Conservation (phyloP, 1,140 invertebrate species). For the Gryon sp. region DNA sequence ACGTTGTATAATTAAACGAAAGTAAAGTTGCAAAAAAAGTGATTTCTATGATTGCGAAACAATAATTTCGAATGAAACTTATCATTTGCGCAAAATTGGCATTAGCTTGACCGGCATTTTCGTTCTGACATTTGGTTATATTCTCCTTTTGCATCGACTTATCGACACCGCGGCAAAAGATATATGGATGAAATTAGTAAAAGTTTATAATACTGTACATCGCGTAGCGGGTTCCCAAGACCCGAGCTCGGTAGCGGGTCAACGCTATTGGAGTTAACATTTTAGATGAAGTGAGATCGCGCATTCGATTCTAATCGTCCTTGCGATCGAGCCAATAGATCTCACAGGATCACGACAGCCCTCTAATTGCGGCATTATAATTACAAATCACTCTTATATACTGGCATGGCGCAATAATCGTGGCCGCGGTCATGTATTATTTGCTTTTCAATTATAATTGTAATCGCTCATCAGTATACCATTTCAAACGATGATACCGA, state of each 20-base stretch:
- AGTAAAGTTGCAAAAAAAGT: too few relatives aligned
- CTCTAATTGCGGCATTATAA: conserved; percentile 78
- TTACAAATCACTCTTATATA: conserved; percentile 75
- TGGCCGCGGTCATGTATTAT: conserved; percentile 68
- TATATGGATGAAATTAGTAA: conserved; percentile 54
- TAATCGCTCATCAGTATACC: conserved; percentile 57
- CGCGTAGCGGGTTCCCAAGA: conserved; percentile 74
- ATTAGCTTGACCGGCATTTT: conserved; percentile 18
- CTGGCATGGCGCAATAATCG: conserved; percentile 70
- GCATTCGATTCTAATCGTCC: conserved; percentile 74
- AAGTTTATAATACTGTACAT: conserved; percentile 47
- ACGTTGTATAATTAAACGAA: too few relatives aligned
- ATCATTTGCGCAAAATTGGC: too few relatives aligned
- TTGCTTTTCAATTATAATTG: conserved; percentile 68
- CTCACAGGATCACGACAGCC: conserved; percentile 75
- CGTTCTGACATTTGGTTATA: conserved; percentile 35
- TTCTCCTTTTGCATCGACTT: conserved; percentile 27
- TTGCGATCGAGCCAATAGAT: conserved; percentile 72
- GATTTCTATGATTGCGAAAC: too few relatives aligned
- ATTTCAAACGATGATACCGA: conserved; percentile 21
- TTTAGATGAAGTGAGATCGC: conserved; percentile 74
- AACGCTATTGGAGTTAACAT: conserved; percentile 72
- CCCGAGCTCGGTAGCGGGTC: conserved; percentile 66
- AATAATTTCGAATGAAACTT: too few relatives aligned
- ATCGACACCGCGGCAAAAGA: conserved; percentile 27